These are phyloP conservation scores for Smithornis capensis DNA, from an alignment of 2,113 vertebrate species.

Conservation along the genomic window DNA sequence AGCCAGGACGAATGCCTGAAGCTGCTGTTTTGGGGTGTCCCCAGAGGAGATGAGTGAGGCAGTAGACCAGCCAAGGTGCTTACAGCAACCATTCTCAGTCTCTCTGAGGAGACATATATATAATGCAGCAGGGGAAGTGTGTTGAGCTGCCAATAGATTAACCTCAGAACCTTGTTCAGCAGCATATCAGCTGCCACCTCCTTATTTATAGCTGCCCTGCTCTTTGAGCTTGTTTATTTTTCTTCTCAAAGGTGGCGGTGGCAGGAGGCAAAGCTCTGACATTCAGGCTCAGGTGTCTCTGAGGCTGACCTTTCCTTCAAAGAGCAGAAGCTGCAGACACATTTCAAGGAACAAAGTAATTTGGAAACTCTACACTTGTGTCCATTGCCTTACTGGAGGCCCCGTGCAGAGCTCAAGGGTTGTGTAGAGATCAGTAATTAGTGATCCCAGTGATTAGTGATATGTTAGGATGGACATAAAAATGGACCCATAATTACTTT, in stretches of 20 bases:
- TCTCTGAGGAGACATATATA: background rate
- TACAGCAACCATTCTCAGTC: background rate
- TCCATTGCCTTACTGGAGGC: background rate
- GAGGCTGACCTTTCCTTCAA: conserved; percentile 12
- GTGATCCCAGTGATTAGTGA: no score
- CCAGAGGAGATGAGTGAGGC: background rate
- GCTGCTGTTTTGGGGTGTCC: background rate
- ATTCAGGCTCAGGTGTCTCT: conserved; percentile 13
- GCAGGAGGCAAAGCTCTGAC: conserved; percentile 22
- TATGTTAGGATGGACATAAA: background rate
- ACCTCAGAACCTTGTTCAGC: background rate
- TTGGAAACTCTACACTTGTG: background rate
- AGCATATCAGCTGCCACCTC: background rate
- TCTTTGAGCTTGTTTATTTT: conserved; percentile 29
- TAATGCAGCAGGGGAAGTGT: rapidly evolving
- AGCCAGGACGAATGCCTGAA: background rate
- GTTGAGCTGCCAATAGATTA: background rate
- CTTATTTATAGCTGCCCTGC: conserved; percentile 37
- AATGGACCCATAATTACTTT: background rate
- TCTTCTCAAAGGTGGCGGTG: conserved; percentile 12
- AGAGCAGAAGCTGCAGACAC: background rate
- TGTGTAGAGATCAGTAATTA: background rate
- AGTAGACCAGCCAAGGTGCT: background rate
- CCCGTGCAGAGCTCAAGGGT: background rate
- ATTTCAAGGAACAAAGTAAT: background rate